These are phyloP conservation scores for Agapostemon virescens DNA, from an alignment of 2,888 invertebrate species.

Conservation along the genomic window DNA sequence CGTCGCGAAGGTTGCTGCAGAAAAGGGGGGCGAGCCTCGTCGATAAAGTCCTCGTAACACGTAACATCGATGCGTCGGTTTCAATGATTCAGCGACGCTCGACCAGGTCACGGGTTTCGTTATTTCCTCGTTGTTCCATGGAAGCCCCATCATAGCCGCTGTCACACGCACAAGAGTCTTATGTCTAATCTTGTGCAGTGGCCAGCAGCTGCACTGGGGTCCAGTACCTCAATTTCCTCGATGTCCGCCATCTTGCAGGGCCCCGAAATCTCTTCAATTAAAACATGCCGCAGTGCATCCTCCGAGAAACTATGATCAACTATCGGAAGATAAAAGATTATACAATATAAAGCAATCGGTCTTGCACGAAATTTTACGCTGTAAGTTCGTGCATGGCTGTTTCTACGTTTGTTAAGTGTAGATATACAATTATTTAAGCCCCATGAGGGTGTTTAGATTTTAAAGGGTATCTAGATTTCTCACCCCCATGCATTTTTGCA, in stretches of 20 bases:
- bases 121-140: constrained; percentile 65
- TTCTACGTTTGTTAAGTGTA: too few relatives aligned
- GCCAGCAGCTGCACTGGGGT: constrained; percentile 97
- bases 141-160: constrained; percentile 96
- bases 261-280: neutral
- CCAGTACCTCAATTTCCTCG: constrained; percentile 78
- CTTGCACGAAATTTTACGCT: neutral
- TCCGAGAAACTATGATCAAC: neutral
- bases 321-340: neutral
- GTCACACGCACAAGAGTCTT: constrained; percentile 99
- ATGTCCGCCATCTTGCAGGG: neutral
- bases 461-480: too few relatives aligned
- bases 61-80: constrained; percentile 9
- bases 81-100: constrained; percentile 25
- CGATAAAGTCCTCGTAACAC: constrained; percentile 84
- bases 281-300: too few relatives aligned
- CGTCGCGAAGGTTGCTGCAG: neutral
- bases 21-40: neutral
- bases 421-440: too few relatives aligned
- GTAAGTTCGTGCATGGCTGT: too few relatives aligned
- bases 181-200: constrained; percentile 97
- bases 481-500: too few relatives aligned
- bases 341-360: neutral
- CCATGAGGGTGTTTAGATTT: too few relatives aligned
- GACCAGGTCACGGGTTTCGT: constrained; percentile 35